Base-by-base conservation (phyloP, 2,797 vertebrate species). In the Cyclopterus lumpus region DNA sequence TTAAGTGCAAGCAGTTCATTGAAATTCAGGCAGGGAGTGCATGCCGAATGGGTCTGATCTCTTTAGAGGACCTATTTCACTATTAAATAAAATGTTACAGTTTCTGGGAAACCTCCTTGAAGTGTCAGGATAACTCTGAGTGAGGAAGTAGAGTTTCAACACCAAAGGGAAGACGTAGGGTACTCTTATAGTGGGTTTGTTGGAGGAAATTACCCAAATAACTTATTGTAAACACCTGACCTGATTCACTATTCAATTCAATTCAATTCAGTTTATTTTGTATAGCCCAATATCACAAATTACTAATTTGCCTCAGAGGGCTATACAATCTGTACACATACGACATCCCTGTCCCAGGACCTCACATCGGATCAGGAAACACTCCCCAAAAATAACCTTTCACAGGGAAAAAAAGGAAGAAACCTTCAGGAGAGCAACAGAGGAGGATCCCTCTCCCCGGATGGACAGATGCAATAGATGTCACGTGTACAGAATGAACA, bases 21-120 rank as follows among this genome's bases (percentile, higher is more conserved):
- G 74, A 91, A 89, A 92, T 92, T 89, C 89, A 91, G 83, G 74
- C 62, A 62, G 71, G 66, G 83, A 79, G 71, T 79, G 68, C 66
- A 76, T 49, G 48, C 71, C 84, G 73, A 82, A 83, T 81, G 80
- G 76, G 74, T 84, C 73, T 74, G 72, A 83, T 86, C 62, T 80
- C 74, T 79, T 69, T 28, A 30, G 70, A 85, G 67, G 59, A 73
- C 71, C 64, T 67, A 78, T 86, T 88, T 84, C 67, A 59, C 71
- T 76, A 53, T 78, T 75, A 74, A 83, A 84, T 80, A 26, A 82
- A 82, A 90, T 78, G 74, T 79, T 69, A 71, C 46, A 67, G 66
- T 73, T 42, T 69, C 65, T 65, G 55, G 67, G 67, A 79, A 61
- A 62, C 67, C 2, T 71, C 44, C 74, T 58, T 42, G 53, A 67